Evolutionary conservation across 1,140 invertebrate genomes (phyloP).

Genomic region (Augochlora pura): DNA sequence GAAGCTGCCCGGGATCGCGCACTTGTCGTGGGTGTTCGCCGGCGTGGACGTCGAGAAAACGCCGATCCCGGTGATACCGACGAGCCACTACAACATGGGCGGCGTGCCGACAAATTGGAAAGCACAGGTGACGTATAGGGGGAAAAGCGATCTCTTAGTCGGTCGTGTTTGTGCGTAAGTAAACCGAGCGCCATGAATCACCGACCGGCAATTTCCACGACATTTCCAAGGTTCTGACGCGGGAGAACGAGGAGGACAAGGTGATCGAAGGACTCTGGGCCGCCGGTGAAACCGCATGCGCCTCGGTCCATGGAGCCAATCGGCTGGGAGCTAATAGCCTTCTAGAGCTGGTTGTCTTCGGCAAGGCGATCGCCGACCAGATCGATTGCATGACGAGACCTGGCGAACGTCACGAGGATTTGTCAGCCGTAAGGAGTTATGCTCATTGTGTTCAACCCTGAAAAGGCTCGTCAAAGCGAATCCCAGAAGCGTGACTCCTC

Average conservation of each 20-base stretch:
- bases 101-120: conserved; percentile 91
- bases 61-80: conserved; percentile 93
- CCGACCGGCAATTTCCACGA: neutral
- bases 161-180: too few relatives aligned
- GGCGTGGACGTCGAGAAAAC: conserved; percentile 91
- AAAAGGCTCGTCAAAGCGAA: too few relatives aligned
- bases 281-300: conserved; percentile 79
- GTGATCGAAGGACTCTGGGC: conserved; percentile 81
- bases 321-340: conserved; percentile 92
- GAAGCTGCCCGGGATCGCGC: conserved; percentile 82
- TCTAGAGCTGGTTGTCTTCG: conserved; percentile 92
- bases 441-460: too few relatives aligned
- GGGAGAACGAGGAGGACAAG: conserved; percentile 80
- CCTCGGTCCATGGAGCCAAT: conserved; percentile 93
- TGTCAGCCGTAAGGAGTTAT: conserved; percentile 79
- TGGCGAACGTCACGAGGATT: conserved; percentile 82
- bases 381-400: conserved; percentile 86
- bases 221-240: conserved; percentile 78
- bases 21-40: conserved; percentile 92
- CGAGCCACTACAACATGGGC: conserved; percentile 95
- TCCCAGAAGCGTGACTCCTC: too few relatives aligned
- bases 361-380: conserved; percentile 88
- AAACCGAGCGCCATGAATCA: neutral
- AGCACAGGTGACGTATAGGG: conserved; percentile 83
- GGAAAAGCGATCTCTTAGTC: neutral